These are phyloP conservation scores for Parapsyche elsis DNA, from an alignment of 1,140 invertebrate genomes.

Conservation along the genomic window DNA sequence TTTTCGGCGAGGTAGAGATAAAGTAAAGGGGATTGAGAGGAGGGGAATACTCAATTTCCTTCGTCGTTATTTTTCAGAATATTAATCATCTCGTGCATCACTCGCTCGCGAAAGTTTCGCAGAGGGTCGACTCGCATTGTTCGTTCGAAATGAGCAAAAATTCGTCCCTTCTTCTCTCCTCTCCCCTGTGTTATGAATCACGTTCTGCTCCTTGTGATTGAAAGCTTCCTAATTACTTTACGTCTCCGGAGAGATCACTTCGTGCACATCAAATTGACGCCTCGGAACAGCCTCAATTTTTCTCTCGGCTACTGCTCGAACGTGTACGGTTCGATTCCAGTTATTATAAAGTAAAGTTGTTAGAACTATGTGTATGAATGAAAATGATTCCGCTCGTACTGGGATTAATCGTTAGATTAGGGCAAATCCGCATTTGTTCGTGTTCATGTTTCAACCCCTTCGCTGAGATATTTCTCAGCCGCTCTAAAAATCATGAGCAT, in stretches of 20 bases:
- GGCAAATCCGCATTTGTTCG: too few species aligned
- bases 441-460: too few species aligned
- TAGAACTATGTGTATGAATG: too few species aligned
- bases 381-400: too few species aligned
- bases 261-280: neutral
- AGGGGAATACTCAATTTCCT: neutral
- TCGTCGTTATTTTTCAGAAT: slow-evolving; percentile 7
- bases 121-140: neutral
- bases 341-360: too few species aligned
- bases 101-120: neutral
- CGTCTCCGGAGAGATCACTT: neutral
- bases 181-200: neutral
- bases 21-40: neutral
- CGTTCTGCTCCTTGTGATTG: neutral
- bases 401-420: too few species aligned
- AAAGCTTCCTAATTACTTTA: neutral
- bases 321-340: too few species aligned
- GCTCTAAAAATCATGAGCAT: slow-evolving; percentile 7
- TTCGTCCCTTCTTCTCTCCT: neutral
- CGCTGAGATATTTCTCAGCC: neutral
- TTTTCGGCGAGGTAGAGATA: neutral
- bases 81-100: neutral
- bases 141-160: neutral
- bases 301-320: too few species aligned
- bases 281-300: too few species aligned